Percentiles rank a stretch among this genome's conserved stretches.
phyloP scores from a whole-genome alignment of 1,140 invertebrate species.

The Aleiodes sp. region DNA sequence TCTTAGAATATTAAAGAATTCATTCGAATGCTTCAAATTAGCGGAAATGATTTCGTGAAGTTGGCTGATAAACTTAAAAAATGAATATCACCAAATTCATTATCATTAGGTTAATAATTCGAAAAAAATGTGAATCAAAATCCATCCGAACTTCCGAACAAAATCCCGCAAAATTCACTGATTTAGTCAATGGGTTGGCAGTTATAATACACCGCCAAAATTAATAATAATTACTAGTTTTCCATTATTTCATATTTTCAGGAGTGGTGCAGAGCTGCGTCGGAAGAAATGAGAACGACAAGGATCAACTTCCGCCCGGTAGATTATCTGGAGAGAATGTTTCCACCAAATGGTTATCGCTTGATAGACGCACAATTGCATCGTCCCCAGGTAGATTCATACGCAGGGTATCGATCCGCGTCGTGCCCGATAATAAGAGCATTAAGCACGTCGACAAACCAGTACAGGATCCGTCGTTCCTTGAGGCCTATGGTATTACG shows the following conservation, averaged over 20 bases:
- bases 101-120: neutral
- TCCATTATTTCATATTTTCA: slow-evolving; percentile 29
- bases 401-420: slow-evolving; percentile 48
- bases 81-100: no score
- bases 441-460: slow-evolving; percentile 22
- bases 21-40: no score
- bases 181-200: neutral
- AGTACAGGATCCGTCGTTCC: slow-evolving; percentile 45
- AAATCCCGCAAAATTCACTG: neutral
- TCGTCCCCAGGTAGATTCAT: slow-evolving; percentile 32
- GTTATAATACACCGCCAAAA: neutral
- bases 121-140: neutral
- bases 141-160: no score
- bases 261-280: slow-evolving; percentile 42
- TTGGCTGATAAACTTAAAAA: no score
- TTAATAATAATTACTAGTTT: neutral
- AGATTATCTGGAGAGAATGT: slow-evolving; percentile 27
- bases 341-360: slow-evolving; percentile 15
- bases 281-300: slow-evolving; percentile 37
- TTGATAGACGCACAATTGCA: slow-evolving; percentile 9
- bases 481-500: slow-evolving; percentile 50
- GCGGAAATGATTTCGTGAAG: no score
- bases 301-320: slow-evolving; percentile 7
- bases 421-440: slow-evolving; percentile 48
- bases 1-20: no score